Evolutionary conservation across 2,113 vertebrate species (phyloP).

Genomic region (Odontesthes bonariensis): DNA sequence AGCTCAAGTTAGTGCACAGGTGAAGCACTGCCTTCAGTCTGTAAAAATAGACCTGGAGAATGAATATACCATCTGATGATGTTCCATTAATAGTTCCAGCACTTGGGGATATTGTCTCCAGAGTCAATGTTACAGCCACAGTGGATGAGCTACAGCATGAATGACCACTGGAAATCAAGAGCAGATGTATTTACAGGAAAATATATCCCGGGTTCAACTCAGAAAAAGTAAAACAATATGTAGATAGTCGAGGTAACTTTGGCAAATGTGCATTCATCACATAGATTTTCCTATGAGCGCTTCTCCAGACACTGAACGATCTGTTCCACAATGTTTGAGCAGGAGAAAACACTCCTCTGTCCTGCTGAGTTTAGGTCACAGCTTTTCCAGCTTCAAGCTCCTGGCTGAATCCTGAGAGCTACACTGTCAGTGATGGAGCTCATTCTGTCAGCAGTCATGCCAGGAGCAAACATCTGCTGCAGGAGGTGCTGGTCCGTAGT

Average conservation of each 20-base stretch:
- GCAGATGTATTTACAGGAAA: constrained; percentile 49
- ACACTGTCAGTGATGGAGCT: constrained; percentile 53
- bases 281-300: constrained; percentile 30
- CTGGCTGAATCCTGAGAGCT: constrained; percentile 40
- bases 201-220: constrained; percentile 44
- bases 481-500: constrained; percentile 48
- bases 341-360: constrained; percentile 27
- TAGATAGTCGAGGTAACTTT: constrained; percentile 29
- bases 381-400: constrained; percentile 43
- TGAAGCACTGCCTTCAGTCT: neutral
- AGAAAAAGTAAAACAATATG: constrained; percentile 46
- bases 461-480: constrained; percentile 71
- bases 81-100: constrained; percentile 41
- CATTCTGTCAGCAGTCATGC: constrained; percentile 46
- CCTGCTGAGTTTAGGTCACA: constrained; percentile 49
- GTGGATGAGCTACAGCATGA: constrained; percentile 16
- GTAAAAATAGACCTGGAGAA: constrained; percentile 14
- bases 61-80: constrained; percentile 34
- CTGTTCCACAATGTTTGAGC: constrained; percentile 52
- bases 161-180: constrained; percentile 49
- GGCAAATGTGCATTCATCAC: constrained; percentile 9
- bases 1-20: neutral
- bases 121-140: constrained; percentile 46
- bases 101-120: neutral
- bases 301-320: constrained; percentile 51